Evolutionary conservation across 2,797 vertebrate genomes (phyloP), one percentile per base, ranked within the genome.

Genomic region (Hoplostethus atlanticus): DNA sequence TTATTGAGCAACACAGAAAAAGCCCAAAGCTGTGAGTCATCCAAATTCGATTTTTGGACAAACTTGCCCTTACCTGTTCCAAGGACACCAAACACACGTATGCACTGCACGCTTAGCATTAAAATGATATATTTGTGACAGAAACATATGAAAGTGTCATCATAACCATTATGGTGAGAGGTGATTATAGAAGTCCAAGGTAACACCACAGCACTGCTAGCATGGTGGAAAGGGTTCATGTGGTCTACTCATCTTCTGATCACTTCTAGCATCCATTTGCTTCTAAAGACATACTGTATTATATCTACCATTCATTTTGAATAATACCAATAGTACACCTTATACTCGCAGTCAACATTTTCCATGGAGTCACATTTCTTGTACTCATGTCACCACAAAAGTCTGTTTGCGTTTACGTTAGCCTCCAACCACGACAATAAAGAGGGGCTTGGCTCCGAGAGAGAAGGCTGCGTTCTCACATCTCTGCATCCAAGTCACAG

Each of bases 181-280:
- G 28, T 60, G 64, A 69, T 73, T 63, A 16, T 46, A 71, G 64
- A 28, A 4, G 59, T 55, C 66, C 54, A 56, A 79, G 83, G 81
- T 71, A 85, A 72, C 58, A 52, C 17, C 10, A 13, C 34, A 42
- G 40, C 38, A 12, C 34, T 56, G 63, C 72, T 47, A 60, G 16
- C 63, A 4, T 30, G 40, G 21, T 8, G 10, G 69, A 34, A 11
- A 30, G 2, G 17, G 57, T 71, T 72, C 47, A 28, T 25, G 28
- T 55, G 30, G 53, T 55, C 25, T 53, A 4, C 51, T 25, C 28
- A 30, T 28, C 28, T 55, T 16, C 53, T 15, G 53, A 30, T 38
- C 16, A 57, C 30, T 38, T 57, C 16, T 57, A 12, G 28, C 30
- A 36, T n/a, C 10, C 31, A 10, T 57, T 57, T n/a, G 31, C 15